A percentile compares a stretch with the other conserved stretches of the same genome.
These are phyloP conservation scores for Agelastica alni DNA, from an alignment of 2,888 invertebrate species.

Conservation along the genomic window DNA sequence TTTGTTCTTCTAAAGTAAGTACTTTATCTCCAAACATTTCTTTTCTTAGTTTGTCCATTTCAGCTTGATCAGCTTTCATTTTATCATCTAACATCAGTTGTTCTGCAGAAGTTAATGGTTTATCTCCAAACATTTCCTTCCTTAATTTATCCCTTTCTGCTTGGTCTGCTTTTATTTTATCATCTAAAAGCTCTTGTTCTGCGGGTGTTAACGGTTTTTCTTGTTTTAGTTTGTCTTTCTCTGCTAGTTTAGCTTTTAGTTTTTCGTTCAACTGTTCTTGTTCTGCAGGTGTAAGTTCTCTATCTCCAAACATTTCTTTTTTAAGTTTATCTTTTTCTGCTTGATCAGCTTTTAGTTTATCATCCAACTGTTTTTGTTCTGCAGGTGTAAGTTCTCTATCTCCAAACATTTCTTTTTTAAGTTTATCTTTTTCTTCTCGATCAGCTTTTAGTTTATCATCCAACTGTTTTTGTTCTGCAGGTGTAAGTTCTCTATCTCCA, in stretches of 20 bases:
- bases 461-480: neutral
- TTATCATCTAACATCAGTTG: neutral
- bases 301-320: constrained; percentile 1
- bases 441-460: neutral
- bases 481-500: neutral
- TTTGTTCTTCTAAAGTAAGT: neutral
- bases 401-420: neutral
- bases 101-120: neutral
- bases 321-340: neutral
- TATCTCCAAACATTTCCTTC: neutral
- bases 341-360: neutral
- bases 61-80: neutral
- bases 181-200: too few relatives aligned
- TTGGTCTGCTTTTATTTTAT: neutral
- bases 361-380: neutral
- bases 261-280: neutral
- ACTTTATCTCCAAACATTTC: neutral
- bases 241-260: too few relatives aligned
- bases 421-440: neutral
- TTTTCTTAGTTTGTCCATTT: neutral
- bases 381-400: neutral
- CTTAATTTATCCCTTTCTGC: neutral
- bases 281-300: constrained; percentile 3
- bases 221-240: too few relatives aligned
- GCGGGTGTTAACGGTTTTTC: too few relatives aligned